These are phyloP conservation scores for Paralichthys olivaceus DNA, from an alignment of 2,113 vertebrate species.

Conservation along the genomic window DNA sequence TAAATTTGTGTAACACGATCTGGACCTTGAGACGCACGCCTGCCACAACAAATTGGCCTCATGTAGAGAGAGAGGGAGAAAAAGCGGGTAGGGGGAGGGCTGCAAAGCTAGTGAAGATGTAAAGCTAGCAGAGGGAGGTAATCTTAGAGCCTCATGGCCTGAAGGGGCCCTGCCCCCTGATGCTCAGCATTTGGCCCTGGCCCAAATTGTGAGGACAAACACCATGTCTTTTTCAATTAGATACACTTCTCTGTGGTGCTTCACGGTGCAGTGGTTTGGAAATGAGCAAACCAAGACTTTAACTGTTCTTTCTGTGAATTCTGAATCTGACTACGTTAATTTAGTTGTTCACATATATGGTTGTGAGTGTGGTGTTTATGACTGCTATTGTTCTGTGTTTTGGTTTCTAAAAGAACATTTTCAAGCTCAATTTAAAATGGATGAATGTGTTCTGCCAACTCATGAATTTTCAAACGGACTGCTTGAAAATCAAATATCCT, in stretches of 20 bases:
- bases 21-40: constrained; percentile 78
- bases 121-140: constrained; percentile 76
- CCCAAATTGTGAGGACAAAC: constrained; percentile 82
- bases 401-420: constrained; percentile 3
- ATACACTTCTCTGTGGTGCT: constrained; percentile 53
- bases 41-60: constrained; percentile 85
- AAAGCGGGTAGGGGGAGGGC: constrained; percentile 42
- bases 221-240: constrained; percentile 80
- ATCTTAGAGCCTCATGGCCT: constrained; percentile 79
- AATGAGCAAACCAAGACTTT: not conserved
- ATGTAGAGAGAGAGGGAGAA: constrained; percentile 72
- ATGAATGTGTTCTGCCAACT: constrained; percentile 23
- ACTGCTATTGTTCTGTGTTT: constrained; percentile 3
- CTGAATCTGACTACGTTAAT: constrained; percentile 1
- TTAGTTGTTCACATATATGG: not conserved
- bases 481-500: constrained; percentile 34
- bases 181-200: constrained; percentile 74
- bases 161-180: constrained; percentile 74
- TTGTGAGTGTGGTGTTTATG: constrained; percentile 3
- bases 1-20: constrained; percentile 84
- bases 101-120: constrained; percentile 71
- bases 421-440: constrained; percentile 15
- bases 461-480: constrained; percentile 29
- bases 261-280: constrained; percentile 1
- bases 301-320: constrained; percentile 7